Base-by-base conservation (phyloP, 1,140 invertebrate genomes). In the Macrotrachela quadricornifera region DNA sequence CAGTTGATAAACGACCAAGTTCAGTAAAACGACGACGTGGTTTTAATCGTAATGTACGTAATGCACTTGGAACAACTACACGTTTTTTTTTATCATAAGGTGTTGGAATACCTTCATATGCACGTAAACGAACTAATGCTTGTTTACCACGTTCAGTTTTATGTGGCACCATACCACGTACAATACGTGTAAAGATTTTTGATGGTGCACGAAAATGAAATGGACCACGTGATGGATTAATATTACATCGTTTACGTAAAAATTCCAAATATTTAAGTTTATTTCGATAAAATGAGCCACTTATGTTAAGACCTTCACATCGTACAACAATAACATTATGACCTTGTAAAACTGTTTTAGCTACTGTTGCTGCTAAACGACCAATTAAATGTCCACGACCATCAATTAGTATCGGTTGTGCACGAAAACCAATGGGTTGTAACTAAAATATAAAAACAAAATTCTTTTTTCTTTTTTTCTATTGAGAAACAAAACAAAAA, bases 151-250 rank as follows among this genome's bases (percentile, higher is more conserved):
- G 80, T 66, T 81, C 77, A 50, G 85, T 86, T 73, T 96, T 97
- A 75, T 96, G 90, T 63, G 94, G 92, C 56, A 97, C 76, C 94
- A 99, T 99, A 58, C 86, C 90, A 77, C 90, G 76, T 46, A 97
- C 86, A 62, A 85, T 85, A 66, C 90, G 84, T 80, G 82, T 86
- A 65, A 99, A 82, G 63, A 99, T 92, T 72, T 86, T 86, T 59
- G 81, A 82, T 14, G 94, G 94, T 56, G 92, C 87, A 68, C 94
- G 79, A 74, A 85, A 88, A 68, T 99, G 94, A 78, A 88, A 97
- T 39, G 92, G 91, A 58, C 94, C 94, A 72, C 90, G 79, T 51
- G 83, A 79, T 57, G 92, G 94, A 68, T 99, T 97, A 1, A 97
- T 86, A 73, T 97, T 97, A 73, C 88, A 96, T 59, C 92, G 76